Percentiles rank a stretch among this genome's conserved stretches.
phyloP scores from a whole-genome alignment of 2,888 invertebrate genomes.

The Ephialtes manifestator region DNA sequence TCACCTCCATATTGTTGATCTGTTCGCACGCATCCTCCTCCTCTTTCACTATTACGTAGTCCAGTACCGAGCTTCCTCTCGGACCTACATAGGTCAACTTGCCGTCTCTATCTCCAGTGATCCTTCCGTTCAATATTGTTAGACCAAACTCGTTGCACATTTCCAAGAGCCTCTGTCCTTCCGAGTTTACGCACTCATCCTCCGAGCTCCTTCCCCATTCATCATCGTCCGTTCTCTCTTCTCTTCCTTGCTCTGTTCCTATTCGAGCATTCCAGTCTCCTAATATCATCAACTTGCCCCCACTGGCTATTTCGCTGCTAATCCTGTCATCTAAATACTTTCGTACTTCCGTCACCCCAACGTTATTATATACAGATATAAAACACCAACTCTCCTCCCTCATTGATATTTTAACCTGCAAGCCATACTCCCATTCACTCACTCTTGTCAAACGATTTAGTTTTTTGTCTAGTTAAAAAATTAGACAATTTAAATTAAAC shows the following conservation, averaged over 20 bases:
- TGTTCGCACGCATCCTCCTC: background rate
- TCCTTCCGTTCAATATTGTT: constrained; percentile 2
- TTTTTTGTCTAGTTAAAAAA: no score
- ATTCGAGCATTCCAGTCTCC: constrained; percentile 26
- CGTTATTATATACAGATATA: constrained; percentile 37
- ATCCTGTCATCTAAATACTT: background rate
- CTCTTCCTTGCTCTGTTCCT: background rate
- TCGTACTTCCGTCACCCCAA: background rate
- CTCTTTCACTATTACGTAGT: background rate
- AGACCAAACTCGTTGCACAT: background rate
- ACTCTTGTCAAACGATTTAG: no score
- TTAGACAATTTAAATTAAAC: no score
- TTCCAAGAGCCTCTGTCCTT: background rate
- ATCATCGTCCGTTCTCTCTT: background rate
- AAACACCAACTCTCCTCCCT: background rate
- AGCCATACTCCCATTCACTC: constrained; percentile 9
- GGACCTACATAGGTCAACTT: background rate
- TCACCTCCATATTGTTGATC: background rate
- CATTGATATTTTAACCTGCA: background rate
- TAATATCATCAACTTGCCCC: background rate
- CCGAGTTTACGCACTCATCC: background rate
- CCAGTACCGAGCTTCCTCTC: constrained; percentile 17
- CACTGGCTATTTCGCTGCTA: background rate
- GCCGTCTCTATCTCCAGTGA: background rate
- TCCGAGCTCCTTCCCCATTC: background rate